Evolutionary conservation across 2,888 invertebrate genomes (phyloP).

Genomic region (Diarsia dahlii): DNA sequence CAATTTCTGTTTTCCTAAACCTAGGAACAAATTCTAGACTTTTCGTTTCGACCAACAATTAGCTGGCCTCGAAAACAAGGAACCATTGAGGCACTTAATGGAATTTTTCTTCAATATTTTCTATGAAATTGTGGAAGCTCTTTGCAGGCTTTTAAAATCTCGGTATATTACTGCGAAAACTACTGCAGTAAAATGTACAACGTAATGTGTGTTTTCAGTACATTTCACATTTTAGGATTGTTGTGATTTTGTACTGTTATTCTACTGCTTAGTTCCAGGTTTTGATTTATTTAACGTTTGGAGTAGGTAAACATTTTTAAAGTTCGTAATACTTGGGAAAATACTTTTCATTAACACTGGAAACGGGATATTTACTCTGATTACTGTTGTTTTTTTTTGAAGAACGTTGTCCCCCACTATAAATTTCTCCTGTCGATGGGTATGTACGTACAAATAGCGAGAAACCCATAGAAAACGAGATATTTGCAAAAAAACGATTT

Average conservation of each 20-base stretch:
- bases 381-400: no score
- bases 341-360: no score
- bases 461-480: no score
- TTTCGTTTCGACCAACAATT: conserved; percentile 1
- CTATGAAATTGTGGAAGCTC: conserved; percentile 12
- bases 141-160: conserved; percentile 24
- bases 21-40: neutral
- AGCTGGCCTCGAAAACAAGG: conserved; percentile 5
- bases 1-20: neutral
- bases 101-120: conserved; percentile 27
- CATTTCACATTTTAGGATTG: conserved; percentile 16
- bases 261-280: neutral
- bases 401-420: no score
- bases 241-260: conserved; percentile 16
- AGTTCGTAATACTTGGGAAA: neutral
- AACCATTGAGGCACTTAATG: conserved; percentile 1
- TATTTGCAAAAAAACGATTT: no score
- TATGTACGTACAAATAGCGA: no score
- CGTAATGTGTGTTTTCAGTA: conserved; percentile 1
- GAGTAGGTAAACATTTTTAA: neutral
- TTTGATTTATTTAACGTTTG: neutral
- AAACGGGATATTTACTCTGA: no score
- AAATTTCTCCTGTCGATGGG: no score
- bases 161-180: conserved; percentile 8
- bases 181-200: conserved; percentile 21